Conservation (phyloP, 2,888 invertebrate species). For the Lycia hirtaria region DNA sequence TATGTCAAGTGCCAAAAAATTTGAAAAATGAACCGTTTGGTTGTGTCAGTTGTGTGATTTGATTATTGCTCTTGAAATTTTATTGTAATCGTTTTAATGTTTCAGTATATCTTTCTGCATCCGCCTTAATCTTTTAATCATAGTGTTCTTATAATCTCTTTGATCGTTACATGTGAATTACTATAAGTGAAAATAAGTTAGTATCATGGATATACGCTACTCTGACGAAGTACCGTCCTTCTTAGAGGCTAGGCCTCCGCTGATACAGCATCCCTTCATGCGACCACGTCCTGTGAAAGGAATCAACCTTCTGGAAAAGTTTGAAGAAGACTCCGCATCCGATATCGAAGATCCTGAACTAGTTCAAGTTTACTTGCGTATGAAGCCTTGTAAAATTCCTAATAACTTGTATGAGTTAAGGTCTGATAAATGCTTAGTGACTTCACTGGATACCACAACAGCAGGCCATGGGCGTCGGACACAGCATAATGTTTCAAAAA, state of each 20-base stretch:
- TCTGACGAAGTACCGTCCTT: constrained; percentile 77
- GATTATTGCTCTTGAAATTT: background rate
- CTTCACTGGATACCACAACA: constrained; percentile 70
- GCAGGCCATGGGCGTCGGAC: constrained; percentile 73
- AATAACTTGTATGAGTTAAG: constrained; percentile 71
- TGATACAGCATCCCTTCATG: constrained; percentile 77
- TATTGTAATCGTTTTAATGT: too few species aligned
- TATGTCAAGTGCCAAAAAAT: constrained; percentile 8
- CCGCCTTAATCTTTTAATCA: too few species aligned
- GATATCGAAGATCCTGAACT: constrained; percentile 70
- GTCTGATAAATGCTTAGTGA: constrained; percentile 69
- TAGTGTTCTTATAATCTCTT: too few species aligned
- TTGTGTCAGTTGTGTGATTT: background rate
- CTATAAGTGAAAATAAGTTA: background rate
- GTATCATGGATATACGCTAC: constrained; percentile 57
- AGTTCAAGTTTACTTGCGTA: constrained; percentile 82
- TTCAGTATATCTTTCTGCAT: too few species aligned
- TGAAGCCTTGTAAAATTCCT: constrained; percentile 74
- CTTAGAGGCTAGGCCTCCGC: constrained; percentile 76
- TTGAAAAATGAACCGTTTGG: constrained; percentile 13
- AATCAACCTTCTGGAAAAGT: constrained; percentile 70
- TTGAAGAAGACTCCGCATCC: constrained; percentile 73
- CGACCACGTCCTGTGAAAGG: constrained; percentile 75
- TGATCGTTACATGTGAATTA: too few species aligned
- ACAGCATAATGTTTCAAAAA: constrained; percentile 77